Evolutionary conservation across 2,797 vertebrate genomes (phyloP).

Genomic region (Acanthopagrus latus): DNA sequence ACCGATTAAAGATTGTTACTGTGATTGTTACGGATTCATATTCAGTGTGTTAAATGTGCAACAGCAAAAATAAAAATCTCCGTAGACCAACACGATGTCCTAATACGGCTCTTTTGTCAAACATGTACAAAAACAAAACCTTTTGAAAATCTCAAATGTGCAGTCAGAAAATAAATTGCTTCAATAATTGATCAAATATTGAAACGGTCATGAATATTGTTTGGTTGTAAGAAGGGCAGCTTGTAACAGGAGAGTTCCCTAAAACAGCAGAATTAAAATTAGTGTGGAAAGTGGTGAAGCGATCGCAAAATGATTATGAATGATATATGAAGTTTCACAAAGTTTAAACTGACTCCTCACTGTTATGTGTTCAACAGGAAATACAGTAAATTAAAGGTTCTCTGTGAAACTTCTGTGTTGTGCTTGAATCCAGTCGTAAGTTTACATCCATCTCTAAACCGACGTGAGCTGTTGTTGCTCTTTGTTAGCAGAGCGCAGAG

Average conservation of each 20-base stretch:
- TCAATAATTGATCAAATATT: neutral
- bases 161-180: neutral
- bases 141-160: neutral
- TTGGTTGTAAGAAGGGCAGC: neutral
- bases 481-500: too few species aligned
- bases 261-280: neutral
- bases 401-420: too few species aligned
- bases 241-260: neutral
- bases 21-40: too few species aligned
- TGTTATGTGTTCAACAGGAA: slow-evolving; percentile 7
- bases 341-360: slow-evolving; percentile 14
- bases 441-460: too few species aligned
- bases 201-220: neutral
- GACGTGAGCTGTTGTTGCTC: too few species aligned
- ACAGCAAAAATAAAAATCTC: neutral
- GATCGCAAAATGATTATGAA: neutral
- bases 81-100: neutral
- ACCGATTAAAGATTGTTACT: neutral
- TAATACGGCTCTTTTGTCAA: neutral
- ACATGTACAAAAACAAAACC: neutral
- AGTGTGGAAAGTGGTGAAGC: neutral
- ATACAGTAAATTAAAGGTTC: neutral
- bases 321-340: neutral
- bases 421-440: too few species aligned
- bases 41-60: neutral